Evolutionary conservation across 2,797 vertebrate species (phyloP), one percentile per base, ranked within the genome.

Genomic region (Cottoperca gobio): DNA sequence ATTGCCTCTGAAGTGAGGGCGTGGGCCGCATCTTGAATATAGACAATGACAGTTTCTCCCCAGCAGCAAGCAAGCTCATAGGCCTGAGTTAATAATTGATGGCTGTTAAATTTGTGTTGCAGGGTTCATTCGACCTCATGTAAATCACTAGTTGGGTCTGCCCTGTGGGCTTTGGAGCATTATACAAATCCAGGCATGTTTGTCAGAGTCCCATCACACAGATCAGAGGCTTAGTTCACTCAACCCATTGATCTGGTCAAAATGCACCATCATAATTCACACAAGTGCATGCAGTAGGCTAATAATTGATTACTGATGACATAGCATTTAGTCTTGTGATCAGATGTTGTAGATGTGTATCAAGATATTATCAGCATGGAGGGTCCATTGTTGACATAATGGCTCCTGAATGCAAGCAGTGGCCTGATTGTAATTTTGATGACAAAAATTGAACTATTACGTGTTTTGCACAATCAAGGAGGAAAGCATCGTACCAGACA

Each of bases 41-140:
- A 64, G 77, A 79, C 43, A 75, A 60, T 48, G 23, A 45, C 50
- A 58, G 40, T 42, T 69, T 42, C 28, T 26, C 11, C 19, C 62
- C 21, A 45, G 62, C 45, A 74, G 71, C 59, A 24, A 21, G 23
- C 54, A 37, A 54, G 64, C 64, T 74, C 45, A 53, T 59, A 53
- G 68, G 40, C 21, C 46, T 23, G 12, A 21, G 45, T 88, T 70
- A 79, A 89, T 91, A 75, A 91, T 90, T 86, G 42, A 90, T 89
- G 73, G 14, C 31, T 79, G 64, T 71, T 79, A 84, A 80, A 85
- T 82, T 63, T 75, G 69, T 76, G 82, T 80, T 84, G 54, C 54
- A 45, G 60, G 39, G 84, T 62, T 87, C 82, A 82, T 71, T 73
- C 40, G 68, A 66, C 73, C 78, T 77, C 68, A 72, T 87, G 78